Percentiles rank a stretch among this genome's conserved stretches.
phyloP scores from a whole-genome alignment of 1,140 invertebrate species.

The Ylistrum balloti region DNA sequence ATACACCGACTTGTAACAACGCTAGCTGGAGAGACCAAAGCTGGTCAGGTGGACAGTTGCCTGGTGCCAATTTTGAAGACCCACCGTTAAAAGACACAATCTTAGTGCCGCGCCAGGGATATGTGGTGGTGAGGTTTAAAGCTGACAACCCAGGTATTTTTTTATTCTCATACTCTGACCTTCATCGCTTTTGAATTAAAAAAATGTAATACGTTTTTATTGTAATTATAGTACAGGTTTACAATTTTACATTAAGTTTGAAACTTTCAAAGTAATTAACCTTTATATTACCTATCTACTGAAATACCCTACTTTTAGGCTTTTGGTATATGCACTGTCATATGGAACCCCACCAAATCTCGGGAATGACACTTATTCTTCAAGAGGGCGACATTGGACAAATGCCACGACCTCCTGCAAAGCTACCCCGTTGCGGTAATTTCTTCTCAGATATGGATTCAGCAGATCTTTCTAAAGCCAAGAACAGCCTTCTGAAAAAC shows the following conservation, averaged over 20 bases:
- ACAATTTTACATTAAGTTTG: too few relatives aligned
- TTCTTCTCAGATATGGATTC: not conserved
- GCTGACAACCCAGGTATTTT: constrained; percentile 54
- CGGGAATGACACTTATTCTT: not conserved
- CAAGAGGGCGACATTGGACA: not conserved
- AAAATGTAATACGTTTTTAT: too few relatives aligned
- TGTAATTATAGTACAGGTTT: too few relatives aligned
- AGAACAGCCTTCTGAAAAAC: not conserved
- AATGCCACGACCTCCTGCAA: not conserved
- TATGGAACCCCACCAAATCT: not conserved
- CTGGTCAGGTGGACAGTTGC: constrained; percentile 47
- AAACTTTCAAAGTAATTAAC: not conserved
- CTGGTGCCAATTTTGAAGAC: constrained; percentile 43
- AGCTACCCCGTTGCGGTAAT: not conserved
- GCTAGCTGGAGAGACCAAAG: constrained; percentile 44
- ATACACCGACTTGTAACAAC: not conserved
- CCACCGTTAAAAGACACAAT: constrained; percentile 55
- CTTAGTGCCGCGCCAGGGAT: constrained; percentile 45
- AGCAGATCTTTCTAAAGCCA: not conserved
- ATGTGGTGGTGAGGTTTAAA: constrained; percentile 45
- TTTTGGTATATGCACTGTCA: constrained; percentile 3
- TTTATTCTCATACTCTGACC: not conserved
- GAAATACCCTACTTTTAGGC: not conserved
- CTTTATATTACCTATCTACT: not conserved
- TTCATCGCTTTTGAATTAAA: too few relatives aligned